These are phyloP conservation scores for Pollenia amentaria DNA, from an alignment of 2,888 invertebrate genomes.

Conservation along the genomic window DNA sequence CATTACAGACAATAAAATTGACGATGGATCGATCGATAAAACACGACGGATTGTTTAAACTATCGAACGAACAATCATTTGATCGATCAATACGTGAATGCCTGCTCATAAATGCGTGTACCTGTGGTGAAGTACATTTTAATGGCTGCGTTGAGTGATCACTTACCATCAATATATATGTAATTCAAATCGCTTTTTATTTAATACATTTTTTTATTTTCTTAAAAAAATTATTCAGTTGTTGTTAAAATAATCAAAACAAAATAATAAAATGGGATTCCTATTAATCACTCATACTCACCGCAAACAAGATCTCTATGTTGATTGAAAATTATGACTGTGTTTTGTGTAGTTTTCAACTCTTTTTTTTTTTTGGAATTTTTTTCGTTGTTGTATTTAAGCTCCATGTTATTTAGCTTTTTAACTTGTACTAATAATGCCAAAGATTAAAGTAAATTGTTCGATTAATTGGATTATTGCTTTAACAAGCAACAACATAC, in stretches of 20 bases:
- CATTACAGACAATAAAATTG: conserved; percentile 29
- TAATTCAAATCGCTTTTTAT: conserved; percentile 37
- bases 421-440: conserved; percentile 70
- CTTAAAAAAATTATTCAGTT: conserved; percentile 29
- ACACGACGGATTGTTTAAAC: conserved; percentile 34
- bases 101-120: conserved; percentile 40
- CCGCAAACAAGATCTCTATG: conserved; percentile 34
- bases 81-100: conserved; percentile 36
- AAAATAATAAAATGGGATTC: conserved; percentile 38
- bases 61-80: background rate
- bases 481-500: conserved; percentile 72
- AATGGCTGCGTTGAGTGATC: conserved; percentile 52
- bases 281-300: conserved; percentile 60
- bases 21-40: conserved; percentile 20
- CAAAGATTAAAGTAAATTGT: conserved; percentile 75
- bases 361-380: conserved; percentile 6
- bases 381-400: conserved; percentile 25
- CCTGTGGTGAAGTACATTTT: conserved; percentile 39
- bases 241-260: conserved; percentile 41
- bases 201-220: conserved; percentile 35
- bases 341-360: conserved; percentile 17
- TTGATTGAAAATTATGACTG: conserved; percentile 58
- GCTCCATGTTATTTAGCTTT: conserved; percentile 55
- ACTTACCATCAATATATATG: conserved; percentile 35
- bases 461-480: conserved; percentile 77